Base-by-base conservation (phyloP, 2,797 vertebrate genomes). In the Propithecus perrieri region DNA sequence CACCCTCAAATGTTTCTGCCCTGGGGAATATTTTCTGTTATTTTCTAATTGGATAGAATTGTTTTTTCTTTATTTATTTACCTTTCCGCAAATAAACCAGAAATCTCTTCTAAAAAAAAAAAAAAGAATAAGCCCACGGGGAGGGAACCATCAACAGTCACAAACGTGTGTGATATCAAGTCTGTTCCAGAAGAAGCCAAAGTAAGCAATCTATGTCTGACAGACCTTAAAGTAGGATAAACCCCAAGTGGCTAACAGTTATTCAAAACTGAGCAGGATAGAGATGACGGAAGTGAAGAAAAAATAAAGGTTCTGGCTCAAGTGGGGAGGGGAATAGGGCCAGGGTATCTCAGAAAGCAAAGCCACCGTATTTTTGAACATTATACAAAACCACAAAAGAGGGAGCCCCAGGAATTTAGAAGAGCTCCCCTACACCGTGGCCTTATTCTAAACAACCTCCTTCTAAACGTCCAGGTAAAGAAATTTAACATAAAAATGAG, bases 401-500 rank as follows among this genome's bases (percentile, higher is more conserved):
- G 22, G 28, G 46, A 61, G 55, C 20, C 9, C 26, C 38, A 79
- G 59, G 15, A 71, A 84, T 78, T 79, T 35, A n/a, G 48, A 85
- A 89, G 63, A 80, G 38, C 17, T 79, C 7, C 15, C n/a, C 33
- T 74, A 43, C 63, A 84, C 41, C 65, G 22, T n/a, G 33, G 6
- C 69, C 18, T 46, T 30, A 59, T 85, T 79, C 78, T 75, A 91
- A 84, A 55, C 15, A 33, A 0, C 55, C 14, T 71, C 48, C 17
- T 71, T 78, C 55, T 74, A 72, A 95, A 85, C 38, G 38, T 48
- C 71, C 46, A 55, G 22, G n/a, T 85, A 71, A 92, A 63, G 2
- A 11, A 78, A 84, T 63, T 78, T 94, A 63, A 89, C 61, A 65
- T 48, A 92, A 78, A 94, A 63, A 17, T 18, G 28, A 96, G 28